These are phyloP conservation scores for Melanotaenia duboulayi DNA, from an alignment of 2,113 vertebrate species.

Conservation along the genomic window DNA sequence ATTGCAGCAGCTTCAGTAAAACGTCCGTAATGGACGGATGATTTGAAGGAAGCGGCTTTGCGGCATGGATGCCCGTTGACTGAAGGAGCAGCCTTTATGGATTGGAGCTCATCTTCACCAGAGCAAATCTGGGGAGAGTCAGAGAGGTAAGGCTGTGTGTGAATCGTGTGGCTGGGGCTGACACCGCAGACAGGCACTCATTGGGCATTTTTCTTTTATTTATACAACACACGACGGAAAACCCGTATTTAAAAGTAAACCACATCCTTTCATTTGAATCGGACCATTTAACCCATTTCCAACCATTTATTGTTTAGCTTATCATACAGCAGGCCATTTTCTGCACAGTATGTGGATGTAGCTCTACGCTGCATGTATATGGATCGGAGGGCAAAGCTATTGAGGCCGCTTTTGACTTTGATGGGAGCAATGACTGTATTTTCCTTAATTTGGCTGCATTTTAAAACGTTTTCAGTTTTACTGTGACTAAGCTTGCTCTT, in stretches of 20 bases:
- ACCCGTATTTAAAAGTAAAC: not conserved
- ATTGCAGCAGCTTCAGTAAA: not conserved
- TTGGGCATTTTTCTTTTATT: not conserved
- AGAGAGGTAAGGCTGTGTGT: constrained; percentile 71
- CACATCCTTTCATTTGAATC: not conserved
- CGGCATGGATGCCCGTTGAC: constrained; percentile 63
- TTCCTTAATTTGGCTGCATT: not conserved
- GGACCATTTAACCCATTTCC: not conserved
- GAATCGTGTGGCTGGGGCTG: constrained; percentile 21
- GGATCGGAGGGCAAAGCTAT: constrained; percentile 6
- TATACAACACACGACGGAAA: constrained; percentile 1
- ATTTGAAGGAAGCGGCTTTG: constrained; percentile 39
- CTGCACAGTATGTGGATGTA: constrained; percentile 9
- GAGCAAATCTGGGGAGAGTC: constrained; percentile 75
- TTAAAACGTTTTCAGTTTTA: not conserved
- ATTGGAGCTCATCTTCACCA: constrained; percentile 75
- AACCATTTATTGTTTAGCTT: not conserved
- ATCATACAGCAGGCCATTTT: constrained; percentile 29
- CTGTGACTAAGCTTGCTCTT: not conserved
- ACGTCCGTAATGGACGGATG: constrained; percentile 38
- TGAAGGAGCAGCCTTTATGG: constrained; percentile 72
- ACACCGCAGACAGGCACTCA: constrained; percentile 19
- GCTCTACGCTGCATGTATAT: constrained; percentile 31
- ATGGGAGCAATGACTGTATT: not conserved
- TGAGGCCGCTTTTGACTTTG: constrained; percentile 30